These are phyloP conservation scores for Sebastes hubbsi DNA, from an alignment of 2,797 vertebrate species.

Conservation along the genomic window DNA sequence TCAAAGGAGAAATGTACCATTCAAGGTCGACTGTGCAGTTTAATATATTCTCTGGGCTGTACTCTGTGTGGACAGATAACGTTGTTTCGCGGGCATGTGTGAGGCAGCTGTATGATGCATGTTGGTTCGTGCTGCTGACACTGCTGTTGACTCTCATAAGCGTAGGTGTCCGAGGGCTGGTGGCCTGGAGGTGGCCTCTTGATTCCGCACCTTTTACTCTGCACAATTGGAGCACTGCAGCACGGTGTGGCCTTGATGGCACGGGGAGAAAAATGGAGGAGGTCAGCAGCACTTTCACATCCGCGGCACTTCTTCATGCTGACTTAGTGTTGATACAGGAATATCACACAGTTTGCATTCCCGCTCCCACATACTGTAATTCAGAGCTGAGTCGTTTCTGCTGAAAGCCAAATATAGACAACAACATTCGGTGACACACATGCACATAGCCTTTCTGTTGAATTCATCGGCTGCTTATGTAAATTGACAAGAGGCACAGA, in stretches of 20 bases:
- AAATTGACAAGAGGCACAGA: constrained; percentile 23
- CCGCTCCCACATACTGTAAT: constrained; percentile 24
- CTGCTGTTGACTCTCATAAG: constrained; percentile 72
- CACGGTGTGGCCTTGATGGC: constrained; percentile 71
- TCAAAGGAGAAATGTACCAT: constrained; percentile 37
- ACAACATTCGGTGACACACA: constrained; percentile 34
- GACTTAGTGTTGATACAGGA: constrained; percentile 70
- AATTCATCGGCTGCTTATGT: constrained; percentile 2
- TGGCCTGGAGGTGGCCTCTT: constrained; percentile 54
- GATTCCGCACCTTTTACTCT: constrained; percentile 62
- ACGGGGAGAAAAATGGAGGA: constrained; percentile 70
- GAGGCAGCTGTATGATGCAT: constrained; percentile 63
- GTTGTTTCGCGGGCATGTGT: constrained; percentile 50
- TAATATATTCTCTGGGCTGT: constrained; percentile 46
- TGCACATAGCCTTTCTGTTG: constrained; percentile 3
- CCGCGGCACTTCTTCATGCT: constrained; percentile 63
- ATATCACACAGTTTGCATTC: constrained; percentile 50
- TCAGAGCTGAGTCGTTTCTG: constrained; percentile 44
- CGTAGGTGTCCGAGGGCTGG: constrained; percentile 60
- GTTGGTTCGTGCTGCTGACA: constrained; percentile 60
- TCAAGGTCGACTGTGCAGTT: constrained; percentile 39
- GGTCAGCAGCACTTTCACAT: constrained; percentile 76
- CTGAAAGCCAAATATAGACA: constrained; percentile 35
- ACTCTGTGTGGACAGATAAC: constrained; percentile 50
- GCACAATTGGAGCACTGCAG: constrained; percentile 66